Percentiles rank a stretch among this genome's conserved stretches.
Conservation (phyloP, 2,113 vertebrate genomes). For the Phoenicopterus ruber region DNA sequence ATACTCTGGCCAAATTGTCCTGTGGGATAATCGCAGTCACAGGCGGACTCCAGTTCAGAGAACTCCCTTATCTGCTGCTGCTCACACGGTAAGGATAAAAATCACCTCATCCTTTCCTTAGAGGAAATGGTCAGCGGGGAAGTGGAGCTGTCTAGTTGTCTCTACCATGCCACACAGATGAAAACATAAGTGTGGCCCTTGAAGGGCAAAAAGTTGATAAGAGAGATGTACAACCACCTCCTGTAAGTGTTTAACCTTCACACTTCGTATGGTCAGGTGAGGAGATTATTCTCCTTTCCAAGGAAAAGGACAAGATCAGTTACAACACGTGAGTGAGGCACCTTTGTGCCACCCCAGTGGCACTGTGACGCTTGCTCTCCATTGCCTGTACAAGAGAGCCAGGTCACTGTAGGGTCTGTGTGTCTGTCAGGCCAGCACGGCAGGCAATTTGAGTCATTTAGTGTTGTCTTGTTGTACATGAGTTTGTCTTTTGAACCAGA, state of each 20-base stretch:
- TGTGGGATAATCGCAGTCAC: slow-evolving; percentile 98
- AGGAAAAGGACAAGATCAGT: not conserved
- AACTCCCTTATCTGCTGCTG: slow-evolving; percentile 93
- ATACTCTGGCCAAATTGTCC: slow-evolving; percentile 94
- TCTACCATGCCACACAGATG: not conserved
- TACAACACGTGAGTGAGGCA: not conserved
- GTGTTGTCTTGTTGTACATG: not conserved
- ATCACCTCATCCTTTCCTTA: not conserved
- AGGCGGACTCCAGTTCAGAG: slow-evolving; percentile 93
- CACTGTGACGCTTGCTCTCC: not conserved
- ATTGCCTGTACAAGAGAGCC: not conserved
- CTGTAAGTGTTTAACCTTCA: not conserved
- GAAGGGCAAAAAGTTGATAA: not conserved
- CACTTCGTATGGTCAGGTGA: not conserved
- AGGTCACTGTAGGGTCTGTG: not conserved
- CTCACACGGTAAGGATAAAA: slow-evolving; percentile 86
- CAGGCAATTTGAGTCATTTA: not conserved
- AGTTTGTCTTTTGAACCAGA: not conserved
- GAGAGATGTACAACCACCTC: not conserved
- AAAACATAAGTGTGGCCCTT: not conserved
- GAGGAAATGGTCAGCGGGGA: not conserved
- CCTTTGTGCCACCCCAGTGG: not conserved
- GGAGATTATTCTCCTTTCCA: not conserved
- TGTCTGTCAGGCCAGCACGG: not conserved
- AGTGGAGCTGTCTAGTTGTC: not conserved